These are phyloP conservation scores for Meganola albula DNA, from an alignment of 2,888 invertebrate genomes.

Conservation along the genomic window DNA sequence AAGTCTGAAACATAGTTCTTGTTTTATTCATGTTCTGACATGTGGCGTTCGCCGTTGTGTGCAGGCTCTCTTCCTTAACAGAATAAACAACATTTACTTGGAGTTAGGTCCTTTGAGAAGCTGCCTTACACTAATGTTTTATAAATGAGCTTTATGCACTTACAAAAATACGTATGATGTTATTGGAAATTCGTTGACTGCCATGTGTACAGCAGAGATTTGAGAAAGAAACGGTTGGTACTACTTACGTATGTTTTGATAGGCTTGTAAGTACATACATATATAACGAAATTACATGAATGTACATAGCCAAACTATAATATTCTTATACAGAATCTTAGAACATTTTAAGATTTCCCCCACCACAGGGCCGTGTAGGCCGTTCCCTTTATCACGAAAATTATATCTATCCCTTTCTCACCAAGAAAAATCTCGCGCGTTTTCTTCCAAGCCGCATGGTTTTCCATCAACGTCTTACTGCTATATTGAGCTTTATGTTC, in stretches of 20 bases:
- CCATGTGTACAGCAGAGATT: no score
- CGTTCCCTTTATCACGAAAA: conserved; percentile 68
- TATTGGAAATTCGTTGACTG: conserved; percentile 19
- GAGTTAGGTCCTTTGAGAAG: conserved; percentile 71
- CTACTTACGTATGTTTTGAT: conserved; percentile 2
- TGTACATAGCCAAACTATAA: conserved; percentile 30
- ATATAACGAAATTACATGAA: conserved; percentile 19
- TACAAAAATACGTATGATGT: conserved; percentile 34
- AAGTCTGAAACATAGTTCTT: conserved; percentile 73
- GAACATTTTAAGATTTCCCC: conserved; percentile 72
- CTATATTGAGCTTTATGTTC: conserved; percentile 31
- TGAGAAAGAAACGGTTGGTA: conserved; percentile 2
- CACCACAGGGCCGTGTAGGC: conserved; percentile 64
- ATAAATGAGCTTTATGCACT: conserved; percentile 70
- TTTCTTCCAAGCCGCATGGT: conserved; percentile 50
- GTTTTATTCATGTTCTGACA: conserved; percentile 75
- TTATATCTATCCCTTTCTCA: conserved; percentile 64
- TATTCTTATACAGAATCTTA: conserved; percentile 44
- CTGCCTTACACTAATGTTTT: conserved; percentile 63
- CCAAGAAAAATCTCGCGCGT: conserved; percentile 64
- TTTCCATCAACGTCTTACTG: conserved; percentile 33
- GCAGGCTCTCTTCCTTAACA: conserved; percentile 72
- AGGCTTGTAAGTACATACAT: conserved; percentile 6
- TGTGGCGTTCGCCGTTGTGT: conserved; percentile 71
- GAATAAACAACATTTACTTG: conserved; percentile 75